These are phyloP conservation scores for Saccopteryx leptura DNA, from an alignment of 2,113 vertebrate genomes.

Conservation along the genomic window DNA sequence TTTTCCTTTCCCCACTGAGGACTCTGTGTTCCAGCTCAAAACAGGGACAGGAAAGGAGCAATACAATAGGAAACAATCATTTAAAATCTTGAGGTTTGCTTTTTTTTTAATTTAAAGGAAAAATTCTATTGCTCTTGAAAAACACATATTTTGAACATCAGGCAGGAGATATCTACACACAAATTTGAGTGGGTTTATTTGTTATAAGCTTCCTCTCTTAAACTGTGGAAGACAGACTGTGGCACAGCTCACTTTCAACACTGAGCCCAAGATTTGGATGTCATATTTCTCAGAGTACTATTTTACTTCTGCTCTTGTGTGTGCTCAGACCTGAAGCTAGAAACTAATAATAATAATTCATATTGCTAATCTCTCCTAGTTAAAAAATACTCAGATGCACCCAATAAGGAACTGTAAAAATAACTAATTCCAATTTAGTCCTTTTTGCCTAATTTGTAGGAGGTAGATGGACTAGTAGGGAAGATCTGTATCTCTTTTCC, in stretches of 20 bases:
- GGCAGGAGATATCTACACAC: not conserved
- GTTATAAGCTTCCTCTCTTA: not conserved
- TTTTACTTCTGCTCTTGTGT: not conserved
- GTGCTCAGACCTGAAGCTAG: not conserved
- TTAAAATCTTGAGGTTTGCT: not conserved
- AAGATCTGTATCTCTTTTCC: not conserved
- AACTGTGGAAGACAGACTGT: not conserved
- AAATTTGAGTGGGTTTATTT: not conserved
- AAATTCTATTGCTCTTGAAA: not conserved
- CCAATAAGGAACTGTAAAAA: not conserved
- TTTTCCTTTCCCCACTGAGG: conserved; percentile 52
- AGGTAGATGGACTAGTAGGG: not conserved
- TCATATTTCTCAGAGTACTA: not conserved
- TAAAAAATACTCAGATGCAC: not conserved
- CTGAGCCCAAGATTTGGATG: not conserved
- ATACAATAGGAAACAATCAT: conserved; percentile 39
- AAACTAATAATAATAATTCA: not conserved
- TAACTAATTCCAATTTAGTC: not conserved
- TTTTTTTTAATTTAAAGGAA: conserved; percentile 49
- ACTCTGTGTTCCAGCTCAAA: conserved; percentile 56
- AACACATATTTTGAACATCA: conserved; percentile 44
- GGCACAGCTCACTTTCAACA: not conserved
- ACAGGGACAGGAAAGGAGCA: conserved; percentile 54
- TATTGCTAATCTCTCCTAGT: not conserved
- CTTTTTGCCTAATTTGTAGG: conserved; percentile 13